Conservation (phyloP, 2,113 vertebrate genomes). For the Callocephalon fimbriatum region DNA sequence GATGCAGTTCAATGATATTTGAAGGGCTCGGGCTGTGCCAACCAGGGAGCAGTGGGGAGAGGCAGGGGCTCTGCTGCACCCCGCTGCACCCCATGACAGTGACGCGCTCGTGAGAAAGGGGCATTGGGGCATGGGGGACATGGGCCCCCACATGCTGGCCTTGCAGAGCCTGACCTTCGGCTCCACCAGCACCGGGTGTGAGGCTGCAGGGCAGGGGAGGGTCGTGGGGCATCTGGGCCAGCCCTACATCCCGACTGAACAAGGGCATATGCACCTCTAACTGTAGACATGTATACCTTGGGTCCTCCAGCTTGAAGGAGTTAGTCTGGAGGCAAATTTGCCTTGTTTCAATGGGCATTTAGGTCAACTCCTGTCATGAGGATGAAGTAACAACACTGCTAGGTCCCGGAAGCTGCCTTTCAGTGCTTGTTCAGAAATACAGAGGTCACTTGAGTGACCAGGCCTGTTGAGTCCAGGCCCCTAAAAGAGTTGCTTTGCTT, state of each 20-base stretch:
- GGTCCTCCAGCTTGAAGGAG: background rate
- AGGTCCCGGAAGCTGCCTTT: background rate
- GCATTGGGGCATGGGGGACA: background rate
- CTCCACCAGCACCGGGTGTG: background rate
- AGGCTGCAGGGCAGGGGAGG: background rate
- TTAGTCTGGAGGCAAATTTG: background rate
- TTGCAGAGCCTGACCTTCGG: background rate
- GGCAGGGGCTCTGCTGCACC: background rate
- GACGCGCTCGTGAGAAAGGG: background rate
- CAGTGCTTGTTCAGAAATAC: background rate
- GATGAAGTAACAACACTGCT: background rate
- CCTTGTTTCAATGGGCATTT: background rate
- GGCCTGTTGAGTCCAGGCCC: background rate
- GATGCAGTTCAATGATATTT: background rate
- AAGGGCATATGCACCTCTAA: background rate
- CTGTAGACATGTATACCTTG: background rate
- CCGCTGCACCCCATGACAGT: background rate
- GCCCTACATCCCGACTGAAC: background rate
- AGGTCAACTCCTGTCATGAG: background rate
- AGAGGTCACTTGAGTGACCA: background rate
- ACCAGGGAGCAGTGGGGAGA: background rate
- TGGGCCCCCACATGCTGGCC: background rate
- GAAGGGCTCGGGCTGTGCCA: background rate
- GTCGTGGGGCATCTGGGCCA: background rate
- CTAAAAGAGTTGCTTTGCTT: background rate